A percentile compares a stretch with the other conserved stretches of the same genome.
phyloP scores from a whole-genome alignment of 2,888 invertebrate species.

The Drosophila cracens region DNA sequence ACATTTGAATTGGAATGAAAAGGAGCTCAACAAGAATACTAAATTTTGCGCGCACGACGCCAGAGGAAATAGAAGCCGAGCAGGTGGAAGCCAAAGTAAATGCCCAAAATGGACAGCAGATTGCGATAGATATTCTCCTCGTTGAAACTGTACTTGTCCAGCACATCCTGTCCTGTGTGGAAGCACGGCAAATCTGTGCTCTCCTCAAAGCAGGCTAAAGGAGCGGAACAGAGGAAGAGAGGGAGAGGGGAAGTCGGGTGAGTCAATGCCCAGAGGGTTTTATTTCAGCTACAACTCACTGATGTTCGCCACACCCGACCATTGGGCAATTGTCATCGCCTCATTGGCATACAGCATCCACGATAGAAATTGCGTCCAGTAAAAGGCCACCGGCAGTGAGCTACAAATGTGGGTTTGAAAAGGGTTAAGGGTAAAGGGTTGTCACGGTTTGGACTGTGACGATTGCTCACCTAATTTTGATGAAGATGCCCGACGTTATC shows the following conservation, averaged over 20 bases:
- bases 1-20: constrained; percentile 1
- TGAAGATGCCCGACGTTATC: constrained; percentile 94
- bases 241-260: not conserved
- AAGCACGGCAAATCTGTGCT: constrained; percentile 89
- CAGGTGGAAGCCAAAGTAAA: constrained; percentile 90
- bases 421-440: not conserved
- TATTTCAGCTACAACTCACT: constrained; percentile 67
- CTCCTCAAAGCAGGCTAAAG: constrained; percentile 87
- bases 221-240: constrained; percentile 53
- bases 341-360: constrained; percentile 96
- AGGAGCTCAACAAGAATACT: constrained; percentile 1
- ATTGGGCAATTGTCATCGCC: constrained; percentile 92
- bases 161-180: constrained; percentile 89
- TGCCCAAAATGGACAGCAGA: constrained; percentile 88
- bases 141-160: constrained; percentile 90
- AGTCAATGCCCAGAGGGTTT: constrained; percentile 8
- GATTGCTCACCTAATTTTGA: constrained; percentile 89
- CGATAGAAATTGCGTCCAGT: constrained; percentile 92
- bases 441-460: not conserved
- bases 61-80: constrained; percentile 89
- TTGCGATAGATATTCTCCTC: constrained; percentile 88
- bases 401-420: constrained; percentile 84
- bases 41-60: constrained; percentile 87
- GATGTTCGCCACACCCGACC: constrained; percentile 88
- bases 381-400: constrained; percentile 89